Base-by-base conservation (phyloP, 2,113 vertebrate species). In the Cebus imitator region DNA sequence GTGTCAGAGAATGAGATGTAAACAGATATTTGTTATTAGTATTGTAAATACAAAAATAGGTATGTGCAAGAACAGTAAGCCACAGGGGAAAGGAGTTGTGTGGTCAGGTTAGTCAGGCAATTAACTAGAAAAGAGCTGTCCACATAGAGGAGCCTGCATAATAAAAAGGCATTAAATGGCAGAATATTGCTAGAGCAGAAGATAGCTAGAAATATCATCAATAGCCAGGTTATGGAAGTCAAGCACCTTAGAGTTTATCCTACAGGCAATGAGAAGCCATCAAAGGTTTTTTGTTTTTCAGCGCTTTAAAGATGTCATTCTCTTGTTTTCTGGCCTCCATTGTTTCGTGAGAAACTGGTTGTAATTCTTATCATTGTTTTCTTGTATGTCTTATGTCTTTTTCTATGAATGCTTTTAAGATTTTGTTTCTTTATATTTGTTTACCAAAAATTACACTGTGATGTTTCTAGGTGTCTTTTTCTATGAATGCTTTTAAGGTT, bases 361-460 rank as follows among this genome's bases (percentile, higher is more conserved):
- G 17, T 80, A 88, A 96, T 85, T 95, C 37, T 94, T 87, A 40
- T 23, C 40, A 80, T 37, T 90, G n/a, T 86, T 89, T 96, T 78
- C 48, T 48, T 87, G 9, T 88, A n/a, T 55, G 18, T 80, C 45
- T n/a, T 61, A 27, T 80, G 32, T 73, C 30, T 58, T 96, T 93
- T 93, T 87, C 27, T 83, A 52, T 93, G 68, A 27, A 57, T 96
- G 35, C 75, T 92, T 93, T 88, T 88, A 95, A 70, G 35, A 87
- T 57, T 91, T 95, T 40, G n/a, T 92, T 84, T 40, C 18, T 92
- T 84, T 76, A 27, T 52, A 43, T 68, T 68, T 66, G 30, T 79
- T 82, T 61, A 64, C 92, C 68, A 94, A 35, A 61, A 96, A 37
- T 89, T 86, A 61, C 45, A 95, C 52, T 87, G 37, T 87, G 37